Evolutionary conservation across 2,797 vertebrate species (phyloP).

Genomic region (Pantherophis alleghaniensis): DNA sequence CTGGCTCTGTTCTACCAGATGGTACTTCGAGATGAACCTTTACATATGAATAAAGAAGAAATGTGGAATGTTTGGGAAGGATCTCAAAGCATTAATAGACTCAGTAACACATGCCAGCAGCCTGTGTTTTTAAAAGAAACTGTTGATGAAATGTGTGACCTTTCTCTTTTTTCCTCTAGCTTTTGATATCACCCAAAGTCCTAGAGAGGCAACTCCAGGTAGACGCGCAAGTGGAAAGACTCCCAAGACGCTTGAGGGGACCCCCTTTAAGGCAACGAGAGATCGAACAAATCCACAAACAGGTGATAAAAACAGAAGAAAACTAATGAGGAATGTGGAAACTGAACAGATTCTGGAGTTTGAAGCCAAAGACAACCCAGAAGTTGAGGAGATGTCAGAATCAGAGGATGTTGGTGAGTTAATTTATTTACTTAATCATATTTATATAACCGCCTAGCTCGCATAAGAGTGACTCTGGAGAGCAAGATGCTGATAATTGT

Average conservation of each 20-base stretch:
- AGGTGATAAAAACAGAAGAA: fast-evolving
- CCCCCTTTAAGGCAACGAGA: background rate
- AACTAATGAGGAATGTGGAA: background rate
- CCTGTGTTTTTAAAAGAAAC: background rate
- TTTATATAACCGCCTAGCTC: background rate
- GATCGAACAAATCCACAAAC: background rate
- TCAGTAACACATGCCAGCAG: no score
- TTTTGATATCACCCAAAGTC: fast-evolving
- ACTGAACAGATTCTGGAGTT: background rate
- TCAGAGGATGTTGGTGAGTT: constrained; percentile 43
- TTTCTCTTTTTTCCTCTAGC: constrained; percentile 35
- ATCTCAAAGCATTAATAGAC: background rate
- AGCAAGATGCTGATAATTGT: no score
- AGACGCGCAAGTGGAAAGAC: background rate
- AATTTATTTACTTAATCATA: background rate
- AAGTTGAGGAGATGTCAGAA: background rate
- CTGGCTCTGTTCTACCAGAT: background rate
- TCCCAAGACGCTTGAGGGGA: background rate
- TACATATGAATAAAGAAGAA: background rate
- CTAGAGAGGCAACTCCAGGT: background rate
- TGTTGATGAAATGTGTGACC: background rate
- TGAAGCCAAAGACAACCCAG: constrained; percentile 36
- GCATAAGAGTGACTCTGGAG: no score
- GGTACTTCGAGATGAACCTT: background rate
- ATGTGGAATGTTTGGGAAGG: background rate